Base-by-base conservation (phyloP, 2,888 invertebrate genomes). In the Ornithoptera priamus region DNA sequence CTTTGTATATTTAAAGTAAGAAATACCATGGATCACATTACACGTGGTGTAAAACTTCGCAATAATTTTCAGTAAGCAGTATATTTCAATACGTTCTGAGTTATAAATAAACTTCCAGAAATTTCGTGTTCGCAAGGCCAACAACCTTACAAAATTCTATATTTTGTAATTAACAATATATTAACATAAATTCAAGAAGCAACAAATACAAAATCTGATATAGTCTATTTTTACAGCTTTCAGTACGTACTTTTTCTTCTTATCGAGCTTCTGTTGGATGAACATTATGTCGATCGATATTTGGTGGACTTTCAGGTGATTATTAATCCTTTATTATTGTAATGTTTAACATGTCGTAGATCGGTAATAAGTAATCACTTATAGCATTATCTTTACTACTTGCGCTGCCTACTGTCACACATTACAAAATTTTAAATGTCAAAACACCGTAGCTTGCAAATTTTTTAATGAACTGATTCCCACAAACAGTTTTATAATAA, bases 281-380 rank as follows among this genome's bases (percentile, higher is more conserved):
- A 90, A 83, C 70, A 81, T 90, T 3, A 91, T 91, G 91, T 90
- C 90, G 0, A 85, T 82, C 71, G 91, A 91, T 61, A 89, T 91
- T 68, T 91, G 90, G 90, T 90, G 90, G 89, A 91, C 92, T 8
- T 92, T 92, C 75, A 86, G 91, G 92, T 90, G 78, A 75, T 72
- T 46, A 5, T 57, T 57, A 20, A 10, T 20, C n/a, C n/a, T 10
- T 20, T 57, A 57, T 20, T 57, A 20, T 15, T 2, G 5, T 15
- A 18, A 15, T 15, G 1, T 17, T 50, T 15, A 15, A 12, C 17
- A 50, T 50, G 50, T 50, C 30, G 30, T 30, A 30, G 30, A 30
- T 3, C 30, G 30, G 30, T 30, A 30, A 4, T 30, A 30, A 30
- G 30, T 30, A 30, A 30, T 30, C 2, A 30, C 30, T 30, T 30